Evolutionary conservation across 2,888 invertebrate genomes (phyloP).

Genomic region (Ophion slaviceki): DNA sequence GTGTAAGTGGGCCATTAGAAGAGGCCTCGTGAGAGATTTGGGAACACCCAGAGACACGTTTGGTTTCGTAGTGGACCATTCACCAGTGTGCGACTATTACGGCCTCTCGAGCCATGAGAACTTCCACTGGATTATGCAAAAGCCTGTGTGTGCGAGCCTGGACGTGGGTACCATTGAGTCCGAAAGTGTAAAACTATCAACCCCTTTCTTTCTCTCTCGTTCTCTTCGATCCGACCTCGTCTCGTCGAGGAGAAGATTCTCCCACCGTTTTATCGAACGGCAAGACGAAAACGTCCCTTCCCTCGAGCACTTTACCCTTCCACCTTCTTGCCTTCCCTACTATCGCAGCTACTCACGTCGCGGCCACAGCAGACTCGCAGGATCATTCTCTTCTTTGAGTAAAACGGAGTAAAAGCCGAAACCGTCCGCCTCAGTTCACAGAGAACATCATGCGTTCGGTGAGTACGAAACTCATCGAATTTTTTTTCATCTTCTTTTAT

Average conservation of each 20-base stretch:
- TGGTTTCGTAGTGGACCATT: neutral
- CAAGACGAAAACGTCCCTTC: slow-evolving; percentile 29
- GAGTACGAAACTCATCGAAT: slow-evolving; percentile 77
- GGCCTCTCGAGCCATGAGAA: neutral
- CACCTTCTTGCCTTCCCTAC: slow-evolving; percentile 29
- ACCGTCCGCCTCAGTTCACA: slow-evolving; percentile 75
- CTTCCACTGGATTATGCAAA: neutral
- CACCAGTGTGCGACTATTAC: neutral
- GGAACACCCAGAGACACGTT: neutral
- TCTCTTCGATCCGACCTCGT: slow-evolving; percentile 6
- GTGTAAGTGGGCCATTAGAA: slow-evolving; percentile 8
- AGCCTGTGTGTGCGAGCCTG: neutral
- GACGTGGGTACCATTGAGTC: neutral
- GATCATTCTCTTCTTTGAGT: slow-evolving; percentile 71
- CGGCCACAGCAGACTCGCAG: slow-evolving; percentile 45
- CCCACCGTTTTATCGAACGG: slow-evolving; percentile 33
- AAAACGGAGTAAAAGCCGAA: slow-evolving; percentile 78
- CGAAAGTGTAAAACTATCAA: slow-evolving; percentile 18
- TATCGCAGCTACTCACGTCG: slow-evolving; percentile 25
- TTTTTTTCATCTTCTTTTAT: neutral
- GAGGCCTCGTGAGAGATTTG: neutral
- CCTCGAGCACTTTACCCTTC: slow-evolving; percentile 35
- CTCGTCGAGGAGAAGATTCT: slow-evolving; percentile 19
- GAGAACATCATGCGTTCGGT: slow-evolving; percentile 83
- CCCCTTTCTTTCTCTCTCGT: slow-evolving; percentile 47